These are phyloP conservation scores for Xenopus petersii DNA, from an alignment of 2,797 vertebrate genomes.

Conservation along the genomic window DNA sequence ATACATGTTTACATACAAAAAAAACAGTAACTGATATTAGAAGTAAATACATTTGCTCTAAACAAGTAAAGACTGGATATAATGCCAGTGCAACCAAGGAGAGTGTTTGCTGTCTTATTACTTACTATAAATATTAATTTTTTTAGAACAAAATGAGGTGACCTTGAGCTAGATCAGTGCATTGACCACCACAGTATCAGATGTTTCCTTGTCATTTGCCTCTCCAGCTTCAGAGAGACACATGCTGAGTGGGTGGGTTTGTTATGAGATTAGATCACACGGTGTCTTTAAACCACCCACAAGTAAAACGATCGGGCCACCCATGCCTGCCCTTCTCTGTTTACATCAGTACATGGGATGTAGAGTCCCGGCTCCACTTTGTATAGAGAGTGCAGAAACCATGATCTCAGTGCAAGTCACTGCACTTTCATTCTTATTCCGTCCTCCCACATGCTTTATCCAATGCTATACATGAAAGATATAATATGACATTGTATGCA, in stretches of 20 bases:
- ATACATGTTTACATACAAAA: no score
- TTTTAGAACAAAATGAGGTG: not conserved
- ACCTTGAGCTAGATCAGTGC: conserved; percentile 7
- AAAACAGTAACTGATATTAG: no score
- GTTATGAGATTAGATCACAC: conserved; percentile 18
- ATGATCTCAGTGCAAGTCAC: not conserved
- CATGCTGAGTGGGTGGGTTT: conserved; percentile 35
- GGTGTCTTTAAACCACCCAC: conserved; percentile 39
- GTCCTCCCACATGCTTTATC: conserved; percentile 14
- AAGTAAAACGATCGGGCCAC: conserved; percentile 33
- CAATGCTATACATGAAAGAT: not conserved
- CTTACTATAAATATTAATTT: no score
- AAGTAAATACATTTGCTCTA: no score
- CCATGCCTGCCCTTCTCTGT: conserved; percentile 26
- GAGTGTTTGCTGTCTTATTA: no score
- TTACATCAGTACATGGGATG: conserved; percentile 20
- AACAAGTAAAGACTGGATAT: no score
- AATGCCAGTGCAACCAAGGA: no score
- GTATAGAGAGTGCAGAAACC: conserved; percentile 6
- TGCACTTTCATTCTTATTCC: conserved; percentile 3
- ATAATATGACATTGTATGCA: no score
- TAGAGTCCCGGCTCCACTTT: conserved; percentile 4
- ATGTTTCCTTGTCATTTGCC: not conserved
- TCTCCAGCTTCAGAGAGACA: conserved; percentile 16
- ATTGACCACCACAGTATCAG: not conserved